Evolutionary conservation across 2,113 vertebrate genomes (phyloP).

Genomic region (Brachyistius frenatus): DNA sequence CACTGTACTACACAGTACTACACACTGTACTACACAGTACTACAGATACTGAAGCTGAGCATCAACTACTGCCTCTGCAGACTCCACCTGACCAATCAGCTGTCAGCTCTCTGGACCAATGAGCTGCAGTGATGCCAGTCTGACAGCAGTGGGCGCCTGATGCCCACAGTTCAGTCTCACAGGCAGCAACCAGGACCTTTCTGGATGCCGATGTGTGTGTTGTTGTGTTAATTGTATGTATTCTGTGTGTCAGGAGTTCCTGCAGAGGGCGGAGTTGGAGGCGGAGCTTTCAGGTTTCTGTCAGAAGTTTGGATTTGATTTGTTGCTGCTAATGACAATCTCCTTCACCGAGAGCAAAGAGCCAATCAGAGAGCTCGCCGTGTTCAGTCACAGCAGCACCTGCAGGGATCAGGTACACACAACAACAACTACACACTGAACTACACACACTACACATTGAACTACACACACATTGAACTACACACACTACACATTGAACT

Average conservation of each 20-base stretch:
- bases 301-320: constrained; percentile 78
- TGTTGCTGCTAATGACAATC: constrained; percentile 90
- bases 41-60: too few relatives aligned
- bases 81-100: background rate
- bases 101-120: background rate
- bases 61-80: too few relatives aligned
- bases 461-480: too few relatives aligned
- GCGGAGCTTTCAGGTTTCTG: constrained; percentile 88
- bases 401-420: constrained; percentile 83
- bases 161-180: background rate
- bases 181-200: background rate
- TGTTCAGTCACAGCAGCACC: constrained; percentile 84
- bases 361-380: constrained; percentile 87
- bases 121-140: background rate
- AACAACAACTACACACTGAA: too few relatives aligned
- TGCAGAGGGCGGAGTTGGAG: constrained; percentile 80
- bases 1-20: background rate
- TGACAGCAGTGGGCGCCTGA: constrained; percentile 11
- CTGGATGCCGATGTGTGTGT: background rate
- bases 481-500: too few relatives aligned
- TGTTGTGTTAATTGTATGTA: constrained; percentile 1
- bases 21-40: background rate
- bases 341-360: constrained; percentile 83
- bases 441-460: too few relatives aligned
- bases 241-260: constrained; percentile 84